These are phyloP conservation scores for Hephaestus fuliginosus DNA, from an alignment of 2,797 vertebrate genomes.

Conservation along the genomic window DNA sequence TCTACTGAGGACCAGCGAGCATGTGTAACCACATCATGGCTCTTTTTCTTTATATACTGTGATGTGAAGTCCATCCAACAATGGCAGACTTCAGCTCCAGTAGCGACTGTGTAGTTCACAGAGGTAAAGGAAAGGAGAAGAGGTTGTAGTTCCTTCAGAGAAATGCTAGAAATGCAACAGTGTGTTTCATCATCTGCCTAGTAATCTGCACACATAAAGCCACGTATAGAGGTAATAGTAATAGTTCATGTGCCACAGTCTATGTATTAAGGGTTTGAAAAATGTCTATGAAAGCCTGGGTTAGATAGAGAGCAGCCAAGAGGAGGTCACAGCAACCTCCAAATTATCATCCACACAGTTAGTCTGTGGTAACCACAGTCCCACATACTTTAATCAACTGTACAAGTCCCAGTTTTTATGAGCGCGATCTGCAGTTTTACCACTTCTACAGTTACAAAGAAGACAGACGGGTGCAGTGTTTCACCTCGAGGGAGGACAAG, in stretches of 20 bases:
- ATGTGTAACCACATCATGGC: background rate
- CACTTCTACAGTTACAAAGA: background rate
- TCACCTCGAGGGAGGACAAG: background rate
- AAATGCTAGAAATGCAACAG: background rate
- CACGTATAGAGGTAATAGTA: background rate
- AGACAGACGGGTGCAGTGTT: background rate
- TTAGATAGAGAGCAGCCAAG: background rate
- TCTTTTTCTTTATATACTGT: background rate
- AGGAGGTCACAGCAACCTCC: slow-evolving; percentile 1
- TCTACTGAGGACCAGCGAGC: background rate
- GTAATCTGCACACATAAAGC: background rate
- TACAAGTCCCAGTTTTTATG: background rate
- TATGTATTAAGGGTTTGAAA: background rate
- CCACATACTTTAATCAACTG: background rate
- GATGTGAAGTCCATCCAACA: background rate
- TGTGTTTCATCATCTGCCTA: background rate
- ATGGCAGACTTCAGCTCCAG: background rate
- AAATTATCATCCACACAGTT: background rate
- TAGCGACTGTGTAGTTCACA: background rate
- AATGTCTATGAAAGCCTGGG: background rate
- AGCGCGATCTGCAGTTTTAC: background rate
- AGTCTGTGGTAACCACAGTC: background rate
- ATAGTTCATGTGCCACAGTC: background rate
- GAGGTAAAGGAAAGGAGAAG: background rate
- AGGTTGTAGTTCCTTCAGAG: background rate